These are phyloP conservation scores for Hemicrepidius hirtus DNA, from an alignment of 2,888 invertebrate species.

Conservation along the genomic window DNA sequence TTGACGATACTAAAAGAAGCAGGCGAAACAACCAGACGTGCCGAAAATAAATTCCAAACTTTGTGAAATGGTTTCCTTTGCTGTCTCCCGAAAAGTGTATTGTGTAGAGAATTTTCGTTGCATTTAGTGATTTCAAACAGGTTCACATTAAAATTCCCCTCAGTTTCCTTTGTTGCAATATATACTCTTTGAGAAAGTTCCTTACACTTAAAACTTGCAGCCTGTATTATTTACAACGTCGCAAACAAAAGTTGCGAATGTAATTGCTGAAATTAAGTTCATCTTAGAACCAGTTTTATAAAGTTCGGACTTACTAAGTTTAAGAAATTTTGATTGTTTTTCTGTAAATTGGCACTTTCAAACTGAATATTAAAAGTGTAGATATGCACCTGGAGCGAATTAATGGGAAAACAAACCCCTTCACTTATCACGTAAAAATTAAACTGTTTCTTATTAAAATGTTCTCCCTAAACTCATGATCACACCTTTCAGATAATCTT, in stretches of 20 bases:
- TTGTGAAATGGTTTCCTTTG: conserved; percentile 35
- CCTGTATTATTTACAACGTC: conserved; percentile 17
- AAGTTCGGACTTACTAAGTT: too few relatives aligned
- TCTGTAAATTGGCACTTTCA: too few relatives aligned
- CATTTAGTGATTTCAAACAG: conserved; percentile 38
- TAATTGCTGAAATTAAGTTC: neutral
- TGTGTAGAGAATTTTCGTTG: conserved; percentile 40
- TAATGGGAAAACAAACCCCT: too few relatives aligned
- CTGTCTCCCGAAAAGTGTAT: conserved; percentile 39
- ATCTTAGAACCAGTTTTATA: too few relatives aligned
- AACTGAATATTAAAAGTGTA: too few relatives aligned
- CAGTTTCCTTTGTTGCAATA: conserved; percentile 27
- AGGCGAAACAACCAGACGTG: conserved; percentile 43
- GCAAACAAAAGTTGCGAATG: neutral
- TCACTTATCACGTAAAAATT: too few relatives aligned
- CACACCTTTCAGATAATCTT: too few relatives aligned
- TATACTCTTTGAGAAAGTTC: conserved; percentile 16
- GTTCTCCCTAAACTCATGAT: too few relatives aligned
- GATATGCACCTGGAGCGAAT: too few relatives aligned
- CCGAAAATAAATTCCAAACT: conserved; percentile 48
- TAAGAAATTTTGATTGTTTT: too few relatives aligned
- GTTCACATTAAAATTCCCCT: conserved; percentile 38
- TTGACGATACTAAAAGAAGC: conserved; percentile 42
- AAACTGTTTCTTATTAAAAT: too few relatives aligned
- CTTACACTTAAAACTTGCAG: conserved; percentile 20